These are phyloP conservation scores for Morpho helenor DNA, from an alignment of 2,888 invertebrate genomes.

Conservation along the genomic window DNA sequence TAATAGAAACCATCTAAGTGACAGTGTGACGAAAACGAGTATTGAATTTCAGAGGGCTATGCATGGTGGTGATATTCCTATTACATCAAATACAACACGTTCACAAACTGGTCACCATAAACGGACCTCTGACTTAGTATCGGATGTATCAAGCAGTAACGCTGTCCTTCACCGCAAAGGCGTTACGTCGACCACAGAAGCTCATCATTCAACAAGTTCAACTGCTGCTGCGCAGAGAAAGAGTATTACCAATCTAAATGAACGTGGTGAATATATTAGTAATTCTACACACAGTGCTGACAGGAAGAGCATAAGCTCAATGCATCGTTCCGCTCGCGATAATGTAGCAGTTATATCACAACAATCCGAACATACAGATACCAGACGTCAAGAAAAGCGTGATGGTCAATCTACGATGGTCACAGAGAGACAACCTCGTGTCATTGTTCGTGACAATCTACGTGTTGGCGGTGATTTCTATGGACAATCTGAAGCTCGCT, in stretches of 20 bases:
- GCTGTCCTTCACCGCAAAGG: constrained; percentile 89
- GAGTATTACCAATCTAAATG: constrained; percentile 88
- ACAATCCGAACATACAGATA: constrained; percentile 65
- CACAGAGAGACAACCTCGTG: constrained; percentile 81
- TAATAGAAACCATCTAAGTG: constrained; percentile 65
- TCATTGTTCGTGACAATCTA: constrained; percentile 82
- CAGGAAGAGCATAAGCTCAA: constrained; percentile 87
- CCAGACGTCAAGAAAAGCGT: constrained; percentile 59
- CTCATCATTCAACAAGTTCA: constrained; percentile 84
- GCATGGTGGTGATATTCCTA: constrained; percentile 47
- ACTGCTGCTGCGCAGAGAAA: constrained; percentile 89
- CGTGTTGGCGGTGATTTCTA: constrained; percentile 86
- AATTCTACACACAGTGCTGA: constrained; percentile 84
- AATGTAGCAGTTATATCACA: constrained; percentile 69
- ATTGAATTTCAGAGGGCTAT: constrained; percentile 77
- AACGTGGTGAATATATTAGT: constrained; percentile 83
- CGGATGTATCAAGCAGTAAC: constrained; percentile 86
- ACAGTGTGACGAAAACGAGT: constrained; percentile 71
- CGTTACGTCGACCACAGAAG: constrained; percentile 83
- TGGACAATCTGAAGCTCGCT: constrained; percentile 84
- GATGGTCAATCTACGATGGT: constrained; percentile 76
- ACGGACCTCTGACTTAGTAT: constrained; percentile 85
- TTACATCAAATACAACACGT: constrained; percentile 42
- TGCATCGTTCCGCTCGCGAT: constrained; percentile 85
- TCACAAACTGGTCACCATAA: constrained; percentile 79